Evolutionary conservation across 2,888 invertebrate genomes (phyloP).

Genomic region (Erebia epiphron): DNA sequence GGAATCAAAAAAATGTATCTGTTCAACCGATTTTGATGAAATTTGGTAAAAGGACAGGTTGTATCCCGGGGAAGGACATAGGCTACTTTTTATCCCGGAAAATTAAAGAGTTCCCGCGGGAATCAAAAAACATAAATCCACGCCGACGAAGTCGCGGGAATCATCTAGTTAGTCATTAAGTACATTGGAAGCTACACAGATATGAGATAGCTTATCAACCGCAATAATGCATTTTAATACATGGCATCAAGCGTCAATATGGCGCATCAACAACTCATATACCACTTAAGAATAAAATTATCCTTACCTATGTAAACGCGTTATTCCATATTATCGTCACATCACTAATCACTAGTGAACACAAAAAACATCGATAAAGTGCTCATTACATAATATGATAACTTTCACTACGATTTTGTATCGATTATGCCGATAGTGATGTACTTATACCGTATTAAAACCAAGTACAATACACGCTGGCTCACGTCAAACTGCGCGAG

Average conservation of each 20-base stretch:
- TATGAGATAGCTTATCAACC: slow-evolving; percentile 40
- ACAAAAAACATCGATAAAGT: slow-evolving; percentile 14
- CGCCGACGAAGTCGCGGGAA: no score
- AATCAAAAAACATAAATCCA: no score
- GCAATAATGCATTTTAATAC: slow-evolving; percentile 34
- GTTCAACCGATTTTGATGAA: no score
- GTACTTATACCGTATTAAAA: slow-evolving; percentile 57
- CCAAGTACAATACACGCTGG: slow-evolving; percentile 48
- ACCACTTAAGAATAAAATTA: slow-evolving; percentile 34
- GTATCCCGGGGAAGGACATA: no score
- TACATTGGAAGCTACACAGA: no score
- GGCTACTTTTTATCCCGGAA: no score
- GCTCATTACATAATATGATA: slow-evolving; percentile 49
- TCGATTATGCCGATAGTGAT: slow-evolving; percentile 38
- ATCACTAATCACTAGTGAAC: slow-evolving; percentile 5
- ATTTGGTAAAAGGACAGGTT: no score
- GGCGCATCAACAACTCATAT: no score
- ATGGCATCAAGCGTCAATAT: no score
- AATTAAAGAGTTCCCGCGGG: no score
- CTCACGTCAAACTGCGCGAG: slow-evolving; percentile 63
- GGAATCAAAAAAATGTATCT: no score
- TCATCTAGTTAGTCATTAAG: no score
- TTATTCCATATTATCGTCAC: slow-evolving; percentile 3
- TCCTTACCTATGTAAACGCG: slow-evolving; percentile 7
- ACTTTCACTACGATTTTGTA: slow-evolving; percentile 72